A percentile compares a stretch with the other conserved stretches of the same genome.
Conservation (phyloP, 2,113 vertebrate genomes). For the Cyanoliseus patagonus region DNA sequence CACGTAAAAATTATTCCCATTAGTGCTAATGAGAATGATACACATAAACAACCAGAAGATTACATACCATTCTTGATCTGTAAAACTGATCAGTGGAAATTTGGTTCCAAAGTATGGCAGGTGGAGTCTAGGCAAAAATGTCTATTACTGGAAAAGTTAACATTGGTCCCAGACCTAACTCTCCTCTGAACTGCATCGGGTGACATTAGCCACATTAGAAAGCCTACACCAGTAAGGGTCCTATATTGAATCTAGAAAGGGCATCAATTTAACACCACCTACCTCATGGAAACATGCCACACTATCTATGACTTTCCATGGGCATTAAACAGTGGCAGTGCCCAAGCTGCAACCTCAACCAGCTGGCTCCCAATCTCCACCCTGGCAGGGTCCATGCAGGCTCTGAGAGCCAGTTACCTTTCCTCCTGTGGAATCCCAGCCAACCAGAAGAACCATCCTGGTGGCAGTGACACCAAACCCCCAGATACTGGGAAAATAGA, state of each 20-base stretch:
- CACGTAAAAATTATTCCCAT: conserved; percentile 56
- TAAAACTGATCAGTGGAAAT: conserved; percentile 67
- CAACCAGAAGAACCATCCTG: neutral
- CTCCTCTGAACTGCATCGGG: neutral
- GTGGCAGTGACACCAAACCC: neutral
- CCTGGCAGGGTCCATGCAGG: neutral
- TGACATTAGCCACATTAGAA: neutral
- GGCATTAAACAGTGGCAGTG: neutral
- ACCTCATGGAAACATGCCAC: neutral
- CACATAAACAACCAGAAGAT: conserved; percentile 66
- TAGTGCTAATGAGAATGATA: conserved; percentile 66
- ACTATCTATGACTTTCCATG: rapidly evolving
- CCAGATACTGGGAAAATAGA: neutral
- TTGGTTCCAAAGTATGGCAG: conserved; percentile 64
- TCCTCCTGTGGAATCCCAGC: neutral
- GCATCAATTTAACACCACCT: neutral
- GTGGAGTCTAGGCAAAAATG: conserved; percentile 65
- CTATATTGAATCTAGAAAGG: neutral
- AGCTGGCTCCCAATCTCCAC: rapidly evolving
- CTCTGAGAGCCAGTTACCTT: neutral
- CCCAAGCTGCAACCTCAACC: rapidly evolving
- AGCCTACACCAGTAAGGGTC: neutral
- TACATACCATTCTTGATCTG: conserved; percentile 67
- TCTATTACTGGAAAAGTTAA: conserved; percentile 62
- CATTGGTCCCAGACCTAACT: conserved; percentile 23